Conservation (phyloP, 1,140 invertebrate genomes). For the Spodoptera frugiperda region DNA sequence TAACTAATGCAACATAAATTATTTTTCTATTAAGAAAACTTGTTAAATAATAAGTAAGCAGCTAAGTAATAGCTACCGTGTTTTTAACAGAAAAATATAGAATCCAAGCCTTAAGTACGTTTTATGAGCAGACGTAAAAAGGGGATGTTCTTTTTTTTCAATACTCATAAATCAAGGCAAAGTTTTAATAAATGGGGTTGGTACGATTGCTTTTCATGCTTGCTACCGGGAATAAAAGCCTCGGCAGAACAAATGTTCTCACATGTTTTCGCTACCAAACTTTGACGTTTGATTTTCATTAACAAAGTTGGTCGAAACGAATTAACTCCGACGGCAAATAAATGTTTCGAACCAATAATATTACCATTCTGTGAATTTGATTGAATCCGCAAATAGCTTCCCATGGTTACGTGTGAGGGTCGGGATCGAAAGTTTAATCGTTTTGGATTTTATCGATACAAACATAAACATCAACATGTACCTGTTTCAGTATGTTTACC, state of each 20-base stretch:
- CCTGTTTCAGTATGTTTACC: not conserved
- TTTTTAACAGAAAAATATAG: slow-evolving; percentile 6
- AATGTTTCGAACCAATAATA: slow-evolving; percentile 76
- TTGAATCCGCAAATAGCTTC: slow-evolving; percentile 84
- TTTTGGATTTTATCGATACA: slow-evolving; percentile 44
- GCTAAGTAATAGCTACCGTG: no score
- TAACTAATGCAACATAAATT: no score
- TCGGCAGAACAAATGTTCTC: slow-evolving; percentile 3
- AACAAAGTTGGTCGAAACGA: slow-evolving; percentile 57
- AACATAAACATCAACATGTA: not conserved
- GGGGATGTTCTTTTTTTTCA: slow-evolving; percentile 3
- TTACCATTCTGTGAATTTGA: slow-evolving; percentile 80
- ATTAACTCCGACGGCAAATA: slow-evolving; percentile 64
- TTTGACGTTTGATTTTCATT: slow-evolving; percentile 52
- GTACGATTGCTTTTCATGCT: slow-evolving; percentile 18
- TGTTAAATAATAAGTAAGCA: no score
- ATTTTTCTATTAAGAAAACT: no score
- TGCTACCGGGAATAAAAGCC: slow-evolving; percentile 9
- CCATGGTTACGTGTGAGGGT: slow-evolving; percentile 70
- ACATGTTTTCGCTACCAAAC: slow-evolving; percentile 29
- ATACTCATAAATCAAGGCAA: slow-evolving; percentile 13
- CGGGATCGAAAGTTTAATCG: slow-evolving; percentile 29
- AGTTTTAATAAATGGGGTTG: slow-evolving; percentile 25
- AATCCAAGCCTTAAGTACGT: not conserved
- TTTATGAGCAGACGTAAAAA: not conserved